Percentiles rank a stretch among this genome's conserved stretches.
Conservation (phyloP, 2,888 invertebrate genomes). For the Stomorhina lunata region DNA sequence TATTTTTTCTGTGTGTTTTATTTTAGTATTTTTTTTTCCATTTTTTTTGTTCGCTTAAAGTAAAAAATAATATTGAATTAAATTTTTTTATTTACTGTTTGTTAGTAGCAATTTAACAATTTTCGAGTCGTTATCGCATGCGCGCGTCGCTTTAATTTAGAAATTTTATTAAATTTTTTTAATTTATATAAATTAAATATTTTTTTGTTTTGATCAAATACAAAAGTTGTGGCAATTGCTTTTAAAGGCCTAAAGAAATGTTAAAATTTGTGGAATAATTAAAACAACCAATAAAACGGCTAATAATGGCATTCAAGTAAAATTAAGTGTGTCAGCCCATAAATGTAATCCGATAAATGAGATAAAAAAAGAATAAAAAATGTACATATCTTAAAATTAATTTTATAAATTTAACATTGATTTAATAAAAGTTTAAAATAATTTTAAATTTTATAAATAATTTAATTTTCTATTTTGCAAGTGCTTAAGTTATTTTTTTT, state of each 20-base stretch:
- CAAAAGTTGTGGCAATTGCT: constrained; percentile 21
- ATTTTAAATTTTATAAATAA: neutral
- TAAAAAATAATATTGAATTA: constrained; percentile 75
- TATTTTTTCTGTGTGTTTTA: constrained; percentile 39
- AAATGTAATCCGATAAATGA: neutral
- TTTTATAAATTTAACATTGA: neutral
- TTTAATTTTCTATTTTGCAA: neutral
- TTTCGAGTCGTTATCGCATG: constrained; percentile 79
- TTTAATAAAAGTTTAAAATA: neutral
- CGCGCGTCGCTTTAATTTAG: constrained; percentile 73
- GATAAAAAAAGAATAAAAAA: neutral
- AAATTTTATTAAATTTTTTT: constrained; percentile 47
- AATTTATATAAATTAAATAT: constrained; percentile 17
- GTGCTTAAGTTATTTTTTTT: neutral
- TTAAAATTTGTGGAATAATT: constrained; percentile 28
- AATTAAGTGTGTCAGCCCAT: constrained; percentile 26
- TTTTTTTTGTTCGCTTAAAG: constrained; percentile 73
- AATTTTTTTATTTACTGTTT: constrained; percentile 74
- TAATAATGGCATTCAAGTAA: neutral
- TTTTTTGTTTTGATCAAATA: constrained; percentile 26
- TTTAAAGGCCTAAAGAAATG: constrained; percentile 23
- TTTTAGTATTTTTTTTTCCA: constrained; percentile 40
- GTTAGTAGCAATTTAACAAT: constrained; percentile 79
- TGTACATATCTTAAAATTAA: neutral
- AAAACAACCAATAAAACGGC: constrained; percentile 15